These are phyloP conservation scores for Tubulanus polymorphus DNA, from an alignment of 2,888 invertebrate genomes.

Conservation along the genomic window DNA sequence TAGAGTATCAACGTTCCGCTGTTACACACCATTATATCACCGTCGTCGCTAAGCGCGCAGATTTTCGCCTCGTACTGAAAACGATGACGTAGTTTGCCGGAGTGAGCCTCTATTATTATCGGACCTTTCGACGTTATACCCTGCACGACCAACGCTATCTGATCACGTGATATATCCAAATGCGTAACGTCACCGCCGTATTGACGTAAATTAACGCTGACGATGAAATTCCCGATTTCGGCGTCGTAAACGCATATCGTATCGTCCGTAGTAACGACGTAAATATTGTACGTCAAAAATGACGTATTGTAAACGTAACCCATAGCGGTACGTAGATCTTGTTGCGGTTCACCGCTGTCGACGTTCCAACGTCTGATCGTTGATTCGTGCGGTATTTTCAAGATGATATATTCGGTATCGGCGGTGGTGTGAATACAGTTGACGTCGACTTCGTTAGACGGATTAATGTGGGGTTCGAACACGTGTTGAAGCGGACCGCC, in stretches of 20 bases:
- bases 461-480: conserved; percentile 18
- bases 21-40: neutral
- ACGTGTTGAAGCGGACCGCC: conserved; percentile 24
- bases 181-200: neutral
- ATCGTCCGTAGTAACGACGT: neutral
- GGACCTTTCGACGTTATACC: neutral
- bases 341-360: neutral
- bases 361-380: neutral
- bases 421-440: neutral
- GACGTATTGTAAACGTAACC: neutral
- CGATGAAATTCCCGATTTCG: neutral
- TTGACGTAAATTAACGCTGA: neutral
- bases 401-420: neutral
- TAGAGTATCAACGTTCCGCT: neutral
- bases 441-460: neutral
- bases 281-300: neutral
- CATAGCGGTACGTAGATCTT: neutral
- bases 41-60: neutral
- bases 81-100: neutral
- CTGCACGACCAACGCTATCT: neutral
- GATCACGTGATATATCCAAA: neutral
- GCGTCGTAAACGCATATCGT: neutral
- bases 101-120: neutral
- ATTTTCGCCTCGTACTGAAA: neutral
- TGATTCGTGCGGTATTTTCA: neutral